A percentile compares a stretch with the other conserved stretches of the same genome.
These are phyloP conservation scores for Callipepla californica DNA, from an alignment of 2,113 vertebrate species.

Conservation along the genomic window DNA sequence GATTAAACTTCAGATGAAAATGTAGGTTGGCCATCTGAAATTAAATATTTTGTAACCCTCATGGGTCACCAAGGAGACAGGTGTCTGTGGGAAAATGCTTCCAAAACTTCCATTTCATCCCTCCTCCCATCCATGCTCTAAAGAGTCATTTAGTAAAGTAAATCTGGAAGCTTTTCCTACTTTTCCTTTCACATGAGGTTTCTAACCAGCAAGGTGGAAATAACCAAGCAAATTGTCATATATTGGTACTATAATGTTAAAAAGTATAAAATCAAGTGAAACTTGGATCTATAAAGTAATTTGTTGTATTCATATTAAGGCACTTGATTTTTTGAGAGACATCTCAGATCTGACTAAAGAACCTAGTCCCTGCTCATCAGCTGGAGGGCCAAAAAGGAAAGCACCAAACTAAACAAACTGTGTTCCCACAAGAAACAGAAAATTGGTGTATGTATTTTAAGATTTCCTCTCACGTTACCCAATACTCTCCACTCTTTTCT, in stretches of 20 bases:
- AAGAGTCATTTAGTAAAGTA: not conserved
- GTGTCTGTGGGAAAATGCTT: not conserved
- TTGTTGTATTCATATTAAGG: not conserved
- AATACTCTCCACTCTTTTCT: not conserved
- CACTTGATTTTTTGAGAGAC: not conserved
- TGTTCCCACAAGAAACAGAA: not conserved
- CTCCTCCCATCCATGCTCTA: not conserved
- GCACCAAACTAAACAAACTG: fast-evolving
- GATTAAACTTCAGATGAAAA: not conserved
- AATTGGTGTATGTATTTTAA: not conserved
- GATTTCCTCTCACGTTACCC: not conserved
- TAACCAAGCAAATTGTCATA: not conserved
- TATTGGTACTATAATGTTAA: not conserved
- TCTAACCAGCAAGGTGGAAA: not conserved
- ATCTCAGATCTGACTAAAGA: not conserved
- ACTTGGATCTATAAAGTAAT: not conserved
- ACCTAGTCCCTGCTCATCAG: not conserved
- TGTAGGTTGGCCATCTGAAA: not conserved
- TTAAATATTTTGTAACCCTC: not conserved
- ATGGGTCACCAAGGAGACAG: not conserved
- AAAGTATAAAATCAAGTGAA: not conserved
- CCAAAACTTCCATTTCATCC: not conserved
- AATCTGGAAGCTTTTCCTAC: not conserved
- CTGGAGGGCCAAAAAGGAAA: not conserved
- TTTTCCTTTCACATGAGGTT: not conserved